Percentiles rank a stretch among this genome's conserved stretches.
Conservation (phyloP, 1,140 invertebrate species). For the Macrobrachium rosenbergii region DNA sequence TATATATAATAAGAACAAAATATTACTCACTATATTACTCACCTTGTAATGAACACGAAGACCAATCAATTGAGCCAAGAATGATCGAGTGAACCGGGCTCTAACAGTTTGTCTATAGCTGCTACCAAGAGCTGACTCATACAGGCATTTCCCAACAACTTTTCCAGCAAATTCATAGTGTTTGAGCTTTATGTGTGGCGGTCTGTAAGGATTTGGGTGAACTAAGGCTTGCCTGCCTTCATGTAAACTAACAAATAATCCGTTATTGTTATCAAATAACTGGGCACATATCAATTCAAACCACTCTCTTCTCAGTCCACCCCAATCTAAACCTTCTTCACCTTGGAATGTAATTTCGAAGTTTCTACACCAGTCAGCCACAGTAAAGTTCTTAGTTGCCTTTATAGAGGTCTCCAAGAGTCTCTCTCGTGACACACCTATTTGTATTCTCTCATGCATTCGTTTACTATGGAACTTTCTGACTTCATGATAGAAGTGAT, state of each 20-base stretch:
- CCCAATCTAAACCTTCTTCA: constrained; percentile 96
- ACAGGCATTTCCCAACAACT: constrained; percentile 93
- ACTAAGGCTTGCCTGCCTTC: constrained; percentile 88
- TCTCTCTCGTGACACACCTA: constrained; percentile 86
- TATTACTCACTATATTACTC: constrained; percentile 61
- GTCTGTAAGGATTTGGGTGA: constrained; percentile 83
- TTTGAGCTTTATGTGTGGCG: constrained; percentile 83
- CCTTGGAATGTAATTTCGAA: constrained; percentile 93
- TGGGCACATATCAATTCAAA: constrained; percentile 89
- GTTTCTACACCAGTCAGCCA: constrained; percentile 91
- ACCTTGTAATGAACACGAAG: constrained; percentile 92
- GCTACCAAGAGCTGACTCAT: constrained; percentile 90
- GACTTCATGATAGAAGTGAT: constrained; percentile 94
- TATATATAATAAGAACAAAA: too few species aligned
- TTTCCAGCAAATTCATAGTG: constrained; percentile 95
- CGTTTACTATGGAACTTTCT: constrained; percentile 84
- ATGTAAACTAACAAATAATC: constrained; percentile 87
- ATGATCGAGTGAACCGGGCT: constrained; percentile 91
- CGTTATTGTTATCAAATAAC: constrained; percentile 86
- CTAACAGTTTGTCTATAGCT: constrained; percentile 89
- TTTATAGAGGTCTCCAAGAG: constrained; percentile 83
- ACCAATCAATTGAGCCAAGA: constrained; percentile 93
- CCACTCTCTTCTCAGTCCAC: constrained; percentile 92
- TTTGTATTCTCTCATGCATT: constrained; percentile 74
- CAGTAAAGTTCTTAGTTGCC: constrained; percentile 84